Evolutionary conservation across 2,113 vertebrate species (phyloP), one percentile per base, ranked within the genome.

Genomic region (Falco punctatus): DNA sequence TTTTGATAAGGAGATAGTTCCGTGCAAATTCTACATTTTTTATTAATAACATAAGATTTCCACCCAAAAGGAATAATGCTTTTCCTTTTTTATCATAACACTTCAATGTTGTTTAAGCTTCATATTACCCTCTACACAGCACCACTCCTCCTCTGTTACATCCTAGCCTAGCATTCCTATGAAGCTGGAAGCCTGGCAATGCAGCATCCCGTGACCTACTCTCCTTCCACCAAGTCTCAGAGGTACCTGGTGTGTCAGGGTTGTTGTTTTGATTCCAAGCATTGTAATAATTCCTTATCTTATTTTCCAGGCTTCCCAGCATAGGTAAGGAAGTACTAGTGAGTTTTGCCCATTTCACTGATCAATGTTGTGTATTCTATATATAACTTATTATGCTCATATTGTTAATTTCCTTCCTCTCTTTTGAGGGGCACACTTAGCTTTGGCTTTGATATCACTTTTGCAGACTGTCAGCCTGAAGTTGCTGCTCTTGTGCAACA

Each of bases 131-230:
- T 44, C 88, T 49, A 59, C 23, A 42, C 3, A 35, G 8, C 33
- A 40, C 5, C 38, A 13, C 35, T 51, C 13, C 42, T 71, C 28
- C 11, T 71, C 35, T 1, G 0, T 66, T 75, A 67, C 5, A 0
- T 59, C 9, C 9, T 74, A 61, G n/a, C 33, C 32, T 42, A 70
- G 46, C n/a, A 78, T 35, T 32, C 35, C 16, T 65, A 10, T 18
- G 44, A 93, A 70, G 20, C 16, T 86, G n/a, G 11, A 65, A 96
- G 28, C 19, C 32, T 79, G 46, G 10, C 10, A 73, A 12, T 4
- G 16, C 4, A 73, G 8, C 19, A 65, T 30, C 22, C 27, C 18
- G 55, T 22, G 24, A 13, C 2, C 67, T 59, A 57, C 57, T 15
- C 3, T 59, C 32, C 57, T 73, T 78, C n/a, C 11, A 52, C 5